phyloP scores from a whole-genome alignment of 2,113 vertebrate genomes.

The human region DNA sequence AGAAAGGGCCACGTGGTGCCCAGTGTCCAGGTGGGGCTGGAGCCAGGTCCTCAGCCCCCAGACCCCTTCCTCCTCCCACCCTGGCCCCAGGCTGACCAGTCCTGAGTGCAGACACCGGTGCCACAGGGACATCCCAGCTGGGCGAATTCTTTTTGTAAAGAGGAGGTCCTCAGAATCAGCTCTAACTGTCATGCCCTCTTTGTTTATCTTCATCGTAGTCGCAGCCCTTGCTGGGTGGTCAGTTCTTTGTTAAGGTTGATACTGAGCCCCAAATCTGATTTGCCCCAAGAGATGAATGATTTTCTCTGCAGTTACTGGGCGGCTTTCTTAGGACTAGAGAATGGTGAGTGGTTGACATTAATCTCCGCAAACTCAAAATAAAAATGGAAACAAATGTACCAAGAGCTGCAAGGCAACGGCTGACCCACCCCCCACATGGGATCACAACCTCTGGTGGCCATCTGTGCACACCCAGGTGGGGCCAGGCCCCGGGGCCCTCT shows the following conservation, averaged over 20 bases:
- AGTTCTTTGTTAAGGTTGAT: no score
- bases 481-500: neutral
- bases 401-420: neutral
- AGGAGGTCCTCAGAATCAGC: neutral
- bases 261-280: neutral
- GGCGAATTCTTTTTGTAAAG: no score
- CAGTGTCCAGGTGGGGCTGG: neutral
- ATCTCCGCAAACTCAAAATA: neutral
- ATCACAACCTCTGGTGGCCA: neutral
- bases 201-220: no score
- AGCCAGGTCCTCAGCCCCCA: neutral
- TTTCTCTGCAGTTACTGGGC: neutral
- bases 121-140: accelerated
- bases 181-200: neutral
- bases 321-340: neutral
- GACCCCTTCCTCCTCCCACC: neutral
- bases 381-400: neutral
- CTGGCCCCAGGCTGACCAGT: no score
- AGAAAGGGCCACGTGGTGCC: accelerated
- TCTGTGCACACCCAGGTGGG: neutral
- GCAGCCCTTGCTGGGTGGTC: neutral
- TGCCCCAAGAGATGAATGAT: neutral
- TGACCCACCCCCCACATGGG: accelerated
- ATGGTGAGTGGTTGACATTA: no score
- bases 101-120: neutral